A percentile compares a stretch with the other conserved stretches of the same genome.
These are phyloP conservation scores for Meteorus colon DNA, from an alignment of 2,888 invertebrate species.

Conservation along the genomic window DNA sequence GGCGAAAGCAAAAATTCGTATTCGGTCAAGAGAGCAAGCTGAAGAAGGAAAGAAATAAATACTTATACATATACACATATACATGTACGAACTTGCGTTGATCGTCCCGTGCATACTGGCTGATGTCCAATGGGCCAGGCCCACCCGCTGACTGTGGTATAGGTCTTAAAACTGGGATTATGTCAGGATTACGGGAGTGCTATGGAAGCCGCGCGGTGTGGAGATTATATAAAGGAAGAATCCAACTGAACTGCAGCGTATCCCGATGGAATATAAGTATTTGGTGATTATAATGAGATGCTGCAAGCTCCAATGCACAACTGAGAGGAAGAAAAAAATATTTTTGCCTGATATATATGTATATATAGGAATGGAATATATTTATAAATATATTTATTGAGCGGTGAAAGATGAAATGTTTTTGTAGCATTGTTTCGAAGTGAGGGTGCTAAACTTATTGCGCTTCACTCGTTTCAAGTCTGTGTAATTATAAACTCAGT, in stretches of 20 bases:
- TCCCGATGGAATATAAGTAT: slow-evolving; percentile 8
- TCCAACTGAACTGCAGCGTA: background rate
- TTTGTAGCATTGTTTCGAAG: slow-evolving; percentile 15
- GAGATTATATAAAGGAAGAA: background rate
- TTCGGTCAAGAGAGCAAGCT: slow-evolving; percentile 50
- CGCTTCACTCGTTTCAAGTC: slow-evolving; percentile 5
- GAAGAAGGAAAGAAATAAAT: slow-evolving; percentile 49
- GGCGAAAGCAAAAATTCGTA: slow-evolving; percentile 48
- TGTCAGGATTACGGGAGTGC: slow-evolving; percentile 59
- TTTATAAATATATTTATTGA: background rate
- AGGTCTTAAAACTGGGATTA: slow-evolving; percentile 65
- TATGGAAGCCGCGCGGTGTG: background rate
- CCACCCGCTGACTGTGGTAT: slow-evolving; percentile 64
- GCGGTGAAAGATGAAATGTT: slow-evolving; percentile 22
- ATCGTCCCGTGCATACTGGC: slow-evolving; percentile 41
- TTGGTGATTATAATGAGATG: slow-evolving; percentile 9
- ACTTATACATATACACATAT: background rate
- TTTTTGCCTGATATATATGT: background rate
- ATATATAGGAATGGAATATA: background rate
- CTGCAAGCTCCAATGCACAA: background rate
- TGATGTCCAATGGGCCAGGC: slow-evolving; percentile 37
- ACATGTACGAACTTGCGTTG: slow-evolving; percentile 43
- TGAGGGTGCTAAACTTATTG: slow-evolving; percentile 19
- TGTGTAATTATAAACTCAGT: background rate
- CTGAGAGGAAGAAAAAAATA: background rate